Evolutionary conservation across 2,888 invertebrate genomes (phyloP), one percentile per base, ranked within the genome.

Genomic region (Ommatoiulus sabulosus): DNA sequence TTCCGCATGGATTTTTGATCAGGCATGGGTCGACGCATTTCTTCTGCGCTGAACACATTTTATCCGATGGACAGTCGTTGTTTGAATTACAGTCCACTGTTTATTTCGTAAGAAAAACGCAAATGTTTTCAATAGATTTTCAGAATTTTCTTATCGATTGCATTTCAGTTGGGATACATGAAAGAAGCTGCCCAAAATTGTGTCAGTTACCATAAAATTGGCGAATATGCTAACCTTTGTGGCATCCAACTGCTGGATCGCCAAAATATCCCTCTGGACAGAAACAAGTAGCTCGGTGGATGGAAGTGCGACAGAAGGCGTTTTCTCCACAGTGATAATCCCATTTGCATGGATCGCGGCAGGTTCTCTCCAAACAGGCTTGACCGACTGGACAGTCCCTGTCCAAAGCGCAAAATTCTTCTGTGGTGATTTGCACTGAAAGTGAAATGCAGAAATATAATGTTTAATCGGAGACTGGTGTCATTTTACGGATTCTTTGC

Each of bases 291-390:
- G 92, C 91, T 63, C 91, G 90, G 88, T 92, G 92, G 80, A 90
- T 91, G 44, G 91, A 91, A 35, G 91, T 91, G 87, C 91, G 90
- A 90, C 92, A 92, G 24, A 90, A 89, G 8, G 92, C 92, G 35
- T 91, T 91, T 17, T 90, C 90, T 72, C 91, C 92, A 91, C 97
- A 97, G 10, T 97, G 97, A 35, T 90, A 90, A 80, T 90, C 90
- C 86, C 90, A 90, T 43, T 88, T 89, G 17, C 90, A 90, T 10
- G 90, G 90, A 84, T 90, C 89, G 24, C 84, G 17, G 20, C 90
- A 90, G 44, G 90, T 89, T 35, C 90, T 90, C 46, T 90, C 89
- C 17, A 89, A 87, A 87, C 90, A 90, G 12, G 90, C 90, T 86
- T 89, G 84, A 15, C 89, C 90, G 10, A 87, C 80, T 43, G 87